These are phyloP conservation scores for Myathropa florea DNA, from an alignment of 2,888 invertebrate genomes.

Conservation along the genomic window DNA sequence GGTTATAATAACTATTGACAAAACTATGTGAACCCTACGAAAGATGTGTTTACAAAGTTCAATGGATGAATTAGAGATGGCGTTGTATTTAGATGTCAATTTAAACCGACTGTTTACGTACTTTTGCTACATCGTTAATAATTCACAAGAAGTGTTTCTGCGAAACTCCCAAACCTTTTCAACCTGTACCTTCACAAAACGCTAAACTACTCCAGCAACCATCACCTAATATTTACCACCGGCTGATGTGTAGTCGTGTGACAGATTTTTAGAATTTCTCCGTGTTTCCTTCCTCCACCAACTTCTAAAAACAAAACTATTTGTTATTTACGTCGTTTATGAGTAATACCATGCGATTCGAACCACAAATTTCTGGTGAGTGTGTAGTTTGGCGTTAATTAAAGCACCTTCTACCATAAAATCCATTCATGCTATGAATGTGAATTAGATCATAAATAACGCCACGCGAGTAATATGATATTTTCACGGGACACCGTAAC, in stretches of 20 bases:
- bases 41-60: too few relatives aligned
- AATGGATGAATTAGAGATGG: too few relatives aligned
- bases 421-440: background rate
- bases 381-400: background rate
- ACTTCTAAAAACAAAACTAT: background rate
- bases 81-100: too few relatives aligned
- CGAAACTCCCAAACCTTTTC: too few relatives aligned
- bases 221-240: too few relatives aligned
- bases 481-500: background rate
- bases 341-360: background rate
- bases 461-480: background rate
- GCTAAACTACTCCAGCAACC: too few relatives aligned
- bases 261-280: background rate
- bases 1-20: too few relatives aligned
- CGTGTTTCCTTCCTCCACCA: background rate
- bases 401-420: background rate
- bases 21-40: too few relatives aligned
- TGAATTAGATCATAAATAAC: background rate
- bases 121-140: too few relatives aligned
- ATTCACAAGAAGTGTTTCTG: too few relatives aligned
- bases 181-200: too few relatives aligned
- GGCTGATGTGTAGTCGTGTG: background rate
- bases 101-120: too few relatives aligned
- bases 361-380: background rate
- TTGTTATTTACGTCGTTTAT: background rate